Conservation (phyloP, 2,888 invertebrate species). For the Artemia sp. region DNA sequence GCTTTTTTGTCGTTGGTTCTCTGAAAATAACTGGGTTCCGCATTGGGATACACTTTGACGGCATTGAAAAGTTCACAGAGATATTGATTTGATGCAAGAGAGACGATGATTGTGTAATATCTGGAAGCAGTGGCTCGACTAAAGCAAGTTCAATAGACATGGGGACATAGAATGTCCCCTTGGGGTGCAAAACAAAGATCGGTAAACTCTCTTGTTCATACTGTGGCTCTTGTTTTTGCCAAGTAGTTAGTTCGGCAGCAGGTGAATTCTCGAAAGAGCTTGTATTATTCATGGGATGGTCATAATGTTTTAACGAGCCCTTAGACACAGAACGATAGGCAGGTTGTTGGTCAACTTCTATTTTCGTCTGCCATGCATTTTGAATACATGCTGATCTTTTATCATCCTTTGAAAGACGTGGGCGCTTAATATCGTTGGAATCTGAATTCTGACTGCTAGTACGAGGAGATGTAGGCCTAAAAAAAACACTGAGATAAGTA, state of each 20-base stretch:
- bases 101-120: slow-evolving; percentile 39
- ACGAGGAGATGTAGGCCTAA: too few relatives aligned
- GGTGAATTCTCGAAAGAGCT: not conserved
- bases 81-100: slow-evolving; percentile 72
- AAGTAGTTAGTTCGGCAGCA: not conserved
- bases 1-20: not conserved
- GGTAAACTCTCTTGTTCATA: slow-evolving; percentile 43
- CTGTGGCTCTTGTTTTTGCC: not conserved
- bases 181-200: slow-evolving; percentile 74
- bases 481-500: too few relatives aligned
- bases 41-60: slow-evolving; percentile 15
- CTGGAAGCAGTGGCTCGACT: slow-evolving; percentile 45
- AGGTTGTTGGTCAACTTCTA: not conserved
- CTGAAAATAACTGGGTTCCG: not conserved
- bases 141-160: slow-evolving; percentile 57
- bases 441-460: too few relatives aligned
- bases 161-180: slow-evolving; percentile 73
- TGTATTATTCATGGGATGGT: not conserved
- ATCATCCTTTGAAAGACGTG: not conserved
- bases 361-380: not conserved
- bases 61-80: slow-evolving; percentile 41
- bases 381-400: not conserved
- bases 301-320: slow-evolving; percentile 7
- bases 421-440: not conserved
- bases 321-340: not conserved